phyloP scores from a whole-genome alignment of 2,888 invertebrate genomes.

The Rhopalosiphum nymphaeae region DNA sequence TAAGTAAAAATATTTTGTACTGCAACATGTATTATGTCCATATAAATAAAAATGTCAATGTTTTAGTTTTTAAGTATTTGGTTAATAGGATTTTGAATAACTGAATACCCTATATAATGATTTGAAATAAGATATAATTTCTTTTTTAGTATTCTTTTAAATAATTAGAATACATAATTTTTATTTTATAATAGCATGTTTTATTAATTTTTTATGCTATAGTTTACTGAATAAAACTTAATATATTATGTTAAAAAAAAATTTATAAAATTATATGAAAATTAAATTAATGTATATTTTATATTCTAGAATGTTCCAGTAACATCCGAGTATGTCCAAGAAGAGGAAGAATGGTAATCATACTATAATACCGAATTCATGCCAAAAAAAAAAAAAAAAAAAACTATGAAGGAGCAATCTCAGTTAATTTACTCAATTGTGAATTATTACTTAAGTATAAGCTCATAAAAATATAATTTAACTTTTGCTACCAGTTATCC shows the following conservation, averaged over 20 bases:
- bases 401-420: not conserved
- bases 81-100: not conserved
- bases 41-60: too few species aligned
- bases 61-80: not conserved
- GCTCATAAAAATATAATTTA: not conserved
- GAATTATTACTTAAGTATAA: not conserved
- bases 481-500: not conserved
- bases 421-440: not conserved
- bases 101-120: too few species aligned
- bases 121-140: not conserved
- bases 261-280: not conserved
- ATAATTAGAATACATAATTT: not conserved
- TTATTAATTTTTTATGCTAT: not conserved
- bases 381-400: not conserved
- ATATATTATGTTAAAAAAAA: not conserved
- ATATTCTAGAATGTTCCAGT: constrained; percentile 25
- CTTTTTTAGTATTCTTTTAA: not conserved
- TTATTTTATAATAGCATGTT: not conserved
- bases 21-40: not conserved
- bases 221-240: not conserved
- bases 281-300: not conserved
- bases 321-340: not conserved
- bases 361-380: not conserved
- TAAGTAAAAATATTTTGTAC: not conserved
- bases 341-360: not conserved